Evolutionary conservation across 2,888 invertebrate species (phyloP), one percentile per base, ranked within the genome.

Genomic region (Chromoteleia sp.): DNA sequence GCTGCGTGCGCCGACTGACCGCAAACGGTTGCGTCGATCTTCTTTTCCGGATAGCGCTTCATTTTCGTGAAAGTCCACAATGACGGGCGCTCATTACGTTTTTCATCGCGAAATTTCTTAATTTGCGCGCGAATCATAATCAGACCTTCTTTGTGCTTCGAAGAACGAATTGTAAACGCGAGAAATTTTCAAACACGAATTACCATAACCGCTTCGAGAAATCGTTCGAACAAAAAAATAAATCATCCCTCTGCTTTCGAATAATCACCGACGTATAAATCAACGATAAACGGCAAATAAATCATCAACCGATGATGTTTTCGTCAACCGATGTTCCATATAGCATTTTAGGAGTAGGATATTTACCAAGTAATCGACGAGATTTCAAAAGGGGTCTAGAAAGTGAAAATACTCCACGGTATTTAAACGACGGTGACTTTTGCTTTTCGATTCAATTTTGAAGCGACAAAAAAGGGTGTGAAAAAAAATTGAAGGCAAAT

Each of bases 51-150:
- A 70, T 77, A 67, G 79, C 52, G 63, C 77, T 65, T 67, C 73
- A 82, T 82, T 82, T 82, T 82, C 75, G 75, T 67, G 82, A 82
- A 82, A 82, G 78, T 82, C 45, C 68, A 52, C 70, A 61, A 45
- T 50, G 58, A 54, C 52, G 67, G 25, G 21, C 30, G 36, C 56
- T 73, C 65, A 63, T 76, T 81, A 70, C 41, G 12, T 65, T 73
- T 75, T 75, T 65, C 48, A 48, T 59, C 54, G 68, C 58, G 41
- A 74, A 73, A 78, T 75, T 78, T 82, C 81, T 81, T 74, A 77
- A 77, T 81, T 19, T 8, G 14, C 19, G 19, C n/a, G 12, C 12
- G 17, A 17, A 17, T 17, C 12, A 7, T 3, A 33, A 25, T 4
- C 3, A 25, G 5, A 25, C 25, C 25, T 25, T 25, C 5, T 25